Base-by-base conservation (phyloP, 2,888 invertebrate genomes). In the Macrosiphum euphorbiae region DNA sequence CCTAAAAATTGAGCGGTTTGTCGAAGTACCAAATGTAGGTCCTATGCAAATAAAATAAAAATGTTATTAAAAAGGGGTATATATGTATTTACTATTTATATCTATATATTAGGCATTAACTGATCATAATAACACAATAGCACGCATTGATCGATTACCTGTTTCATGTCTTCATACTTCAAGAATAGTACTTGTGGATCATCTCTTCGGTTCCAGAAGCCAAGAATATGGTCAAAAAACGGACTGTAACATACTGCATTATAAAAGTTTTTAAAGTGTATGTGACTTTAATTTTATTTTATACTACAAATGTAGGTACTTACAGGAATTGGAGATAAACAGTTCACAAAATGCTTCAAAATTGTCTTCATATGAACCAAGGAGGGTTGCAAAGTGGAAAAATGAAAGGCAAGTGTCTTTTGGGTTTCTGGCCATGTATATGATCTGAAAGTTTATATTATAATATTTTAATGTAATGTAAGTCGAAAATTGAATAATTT, bases 371-470 rank as follows among this genome's bases (percentile, higher is more conserved):
- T 92, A 96, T 95, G 94, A 97, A 98, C 96, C 94, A 98, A 96
- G 94, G 96, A 97, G 95, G 97, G 52, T 52, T 52, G 11, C 98
- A 96, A 98, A 98, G 96, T 98, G 97, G 95, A 97, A 99, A 95
- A 97, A 98, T 0, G 99, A 99, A 0, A 99, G 98, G 95, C 98
- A 98, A 95, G 98, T 97, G 95, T 99, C 99, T 96, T 98, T 98
- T 0, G 99, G 98, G 96, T 99, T 98, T 92, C 99, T 97, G 0
- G 98, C 97, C 1, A 98, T 97, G 96, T 99, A 99, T 94, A 99
- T 97, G n/a, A 98, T 97, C 98, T 98, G 95, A 24, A 95, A 95
- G 94, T 90, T 91, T 41, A 50, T 47, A 58, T 55, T 55, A 61
- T 28, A 61, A 28, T 61, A 61, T 61, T 61, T 58, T 28, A 58